Evolutionary conservation across 2,888 invertebrate species (phyloP).

Genomic region (Melieria crassipennis): DNA sequence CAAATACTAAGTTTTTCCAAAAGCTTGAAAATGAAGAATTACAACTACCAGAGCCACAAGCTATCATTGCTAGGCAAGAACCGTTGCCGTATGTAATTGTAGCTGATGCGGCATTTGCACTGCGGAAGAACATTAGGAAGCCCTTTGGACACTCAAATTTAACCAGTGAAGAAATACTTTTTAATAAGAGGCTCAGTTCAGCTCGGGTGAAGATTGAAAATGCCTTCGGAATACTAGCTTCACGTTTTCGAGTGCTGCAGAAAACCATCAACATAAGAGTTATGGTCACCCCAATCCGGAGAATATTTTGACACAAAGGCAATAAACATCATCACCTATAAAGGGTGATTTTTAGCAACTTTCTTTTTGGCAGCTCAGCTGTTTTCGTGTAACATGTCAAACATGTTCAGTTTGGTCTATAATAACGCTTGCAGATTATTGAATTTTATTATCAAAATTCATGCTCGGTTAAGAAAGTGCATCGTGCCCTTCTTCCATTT

Average conservation of each 20-base stretch:
- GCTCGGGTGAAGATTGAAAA: slow-evolving; percentile 3
- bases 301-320: too few relatives aligned
- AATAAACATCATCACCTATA: too few relatives aligned
- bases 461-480: too few relatives aligned
- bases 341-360: too few relatives aligned
- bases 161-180: neutral
- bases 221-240: neutral
- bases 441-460: too few relatives aligned
- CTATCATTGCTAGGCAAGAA: neutral
- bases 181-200: neutral
- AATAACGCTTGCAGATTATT: too few relatives aligned
- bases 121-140: neutral
- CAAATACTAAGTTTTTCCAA: neutral
- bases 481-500: too few relatives aligned
- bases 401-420: too few relatives aligned
- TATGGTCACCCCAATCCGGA: too few relatives aligned
- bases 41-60: neutral
- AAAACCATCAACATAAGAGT: too few relatives aligned
- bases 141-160: neutral
- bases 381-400: too few relatives aligned
- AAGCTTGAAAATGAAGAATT: neutral
- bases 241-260: neutral
- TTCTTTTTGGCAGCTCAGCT: too few relatives aligned
- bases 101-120: neutral
- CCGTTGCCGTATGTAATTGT: neutral